A percentile compares a stretch with the other conserved stretches of the same genome.
phyloP scores from a whole-genome alignment of 92 coral and sea anemone genomes.

The Siderastrea siderea region DNA sequence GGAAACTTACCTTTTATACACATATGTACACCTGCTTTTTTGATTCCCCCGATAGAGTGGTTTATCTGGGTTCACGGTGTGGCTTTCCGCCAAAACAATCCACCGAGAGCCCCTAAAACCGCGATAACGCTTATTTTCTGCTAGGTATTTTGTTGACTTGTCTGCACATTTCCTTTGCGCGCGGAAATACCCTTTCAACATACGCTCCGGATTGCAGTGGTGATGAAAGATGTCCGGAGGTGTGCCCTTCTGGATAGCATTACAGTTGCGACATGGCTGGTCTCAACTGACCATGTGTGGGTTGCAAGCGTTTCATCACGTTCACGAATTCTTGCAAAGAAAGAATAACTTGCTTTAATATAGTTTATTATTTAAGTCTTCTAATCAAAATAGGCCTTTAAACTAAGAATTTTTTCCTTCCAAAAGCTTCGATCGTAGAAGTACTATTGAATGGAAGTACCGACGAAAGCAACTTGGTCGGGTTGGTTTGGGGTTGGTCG shows the following conservation, averaged over 20 bases:
- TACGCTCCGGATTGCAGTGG: background rate
- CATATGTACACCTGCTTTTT: background rate
- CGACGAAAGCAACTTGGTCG: background rate
- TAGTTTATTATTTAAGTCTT: background rate
- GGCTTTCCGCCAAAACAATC: slow-evolving; percentile 18
- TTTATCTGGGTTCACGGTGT: background rate
- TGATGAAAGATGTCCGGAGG: slow-evolving; percentile 40
- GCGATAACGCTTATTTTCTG: background rate
- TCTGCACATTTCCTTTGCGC: background rate
- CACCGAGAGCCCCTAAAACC: background rate
- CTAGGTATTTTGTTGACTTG: background rate
- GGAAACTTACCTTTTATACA: background rate
- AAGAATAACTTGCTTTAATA: background rate
- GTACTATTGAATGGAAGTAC: background rate
- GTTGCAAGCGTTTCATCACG: slow-evolving; percentile 18
- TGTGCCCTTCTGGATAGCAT: slow-evolving; percentile 8
- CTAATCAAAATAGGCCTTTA: no score
- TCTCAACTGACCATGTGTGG: background rate
- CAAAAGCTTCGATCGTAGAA: background rate
- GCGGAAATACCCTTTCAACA: slow-evolving; percentile 37
- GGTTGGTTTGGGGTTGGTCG: no score
- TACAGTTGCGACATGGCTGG: background rate
- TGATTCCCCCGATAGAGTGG: background rate
- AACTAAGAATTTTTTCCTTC: no score
- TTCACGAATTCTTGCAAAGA: background rate